phyloP scores from a whole-genome alignment of 2,113 vertebrate species.

The Antechinus stuartii region DNA sequence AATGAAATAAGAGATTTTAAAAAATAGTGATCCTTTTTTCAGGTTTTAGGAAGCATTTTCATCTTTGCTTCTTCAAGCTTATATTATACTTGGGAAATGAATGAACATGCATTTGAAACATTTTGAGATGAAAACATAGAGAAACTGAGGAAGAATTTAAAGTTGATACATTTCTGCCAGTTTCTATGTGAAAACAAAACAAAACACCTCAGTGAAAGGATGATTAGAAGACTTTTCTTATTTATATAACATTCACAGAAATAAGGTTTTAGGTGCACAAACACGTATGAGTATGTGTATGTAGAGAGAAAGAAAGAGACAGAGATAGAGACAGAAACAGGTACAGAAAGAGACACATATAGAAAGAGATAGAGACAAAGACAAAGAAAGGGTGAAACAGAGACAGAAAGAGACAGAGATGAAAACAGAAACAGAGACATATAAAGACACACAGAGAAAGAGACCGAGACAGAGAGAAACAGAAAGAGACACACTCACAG shows the following conservation, averaged over 20 bases:
- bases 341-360: no score
- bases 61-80: neutral
- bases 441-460: no score
- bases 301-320: neutral
- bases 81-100: conserved; percentile 24
- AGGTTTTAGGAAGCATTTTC: neutral
- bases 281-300: neutral
- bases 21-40: neutral
- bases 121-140: neutral
- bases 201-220: neutral
- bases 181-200: conserved; percentile 24
- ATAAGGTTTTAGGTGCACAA: neutral
- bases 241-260: neutral
- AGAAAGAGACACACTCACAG: neutral
- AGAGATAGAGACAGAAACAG: no score
- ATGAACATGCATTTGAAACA: neutral
- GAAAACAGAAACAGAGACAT: no score
- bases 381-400: no score
- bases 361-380: no score
- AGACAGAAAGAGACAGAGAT: no score
- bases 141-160: neutral
- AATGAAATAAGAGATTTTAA: neutral
- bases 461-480: no score
- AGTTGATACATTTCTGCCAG: conserved; percentile 6
- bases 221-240: neutral